Base-by-base conservation (phyloP, 2,797 vertebrate species). In the Sebastes vulpes region DNA sequence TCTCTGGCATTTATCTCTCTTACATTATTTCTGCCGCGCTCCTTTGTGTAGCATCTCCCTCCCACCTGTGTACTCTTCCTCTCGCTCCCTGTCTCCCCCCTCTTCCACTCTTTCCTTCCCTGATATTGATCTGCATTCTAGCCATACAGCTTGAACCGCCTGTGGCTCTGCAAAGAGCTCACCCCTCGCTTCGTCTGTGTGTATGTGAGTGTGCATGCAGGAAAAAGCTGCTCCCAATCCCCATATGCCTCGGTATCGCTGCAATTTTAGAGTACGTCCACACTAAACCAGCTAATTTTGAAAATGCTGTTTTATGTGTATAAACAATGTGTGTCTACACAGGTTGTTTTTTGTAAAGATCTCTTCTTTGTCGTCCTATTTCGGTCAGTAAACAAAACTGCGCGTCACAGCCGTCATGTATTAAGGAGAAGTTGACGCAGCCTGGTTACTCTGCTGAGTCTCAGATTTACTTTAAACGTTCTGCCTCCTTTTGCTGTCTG, bases 51-150 rank as follows among this genome's bases (percentile, higher is more conserved):
- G 85, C 85, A 18, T 88, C 86, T 92, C 85, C 87, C 87, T 91
- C 86, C 89, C 89, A 92, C 92, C 75, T 90, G 84, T 79, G 79
- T 48, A 60, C 80, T 61, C 81, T 72, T 66, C 48, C 50, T 63
- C 75, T 71, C 53, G 2, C 69, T 42, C 63, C 42, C 66, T 38
- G 56, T 64, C 65, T 53, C 77, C 84, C 65, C 76, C 63, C 5
- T 58, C 82, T 82, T 72, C 58, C 69, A 77, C 81, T 63, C 69
- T 56, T 79, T 85, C 60, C 81, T 72, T 85, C 77, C 85, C 79
- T 84, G 89, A 94, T 94, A 94, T 95, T 91, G 91, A 94, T 94
- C 94, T 92, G 88, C 91, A 92, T 93, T 92, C 88, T 87, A 88
- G 84, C 90, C 89, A 79, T 90, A 89, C 83, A 78, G 86, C 90